These are phyloP conservation scores for Cheilosia vernalis DNA, from an alignment of 2,888 invertebrate genomes.

Conservation along the genomic window DNA sequence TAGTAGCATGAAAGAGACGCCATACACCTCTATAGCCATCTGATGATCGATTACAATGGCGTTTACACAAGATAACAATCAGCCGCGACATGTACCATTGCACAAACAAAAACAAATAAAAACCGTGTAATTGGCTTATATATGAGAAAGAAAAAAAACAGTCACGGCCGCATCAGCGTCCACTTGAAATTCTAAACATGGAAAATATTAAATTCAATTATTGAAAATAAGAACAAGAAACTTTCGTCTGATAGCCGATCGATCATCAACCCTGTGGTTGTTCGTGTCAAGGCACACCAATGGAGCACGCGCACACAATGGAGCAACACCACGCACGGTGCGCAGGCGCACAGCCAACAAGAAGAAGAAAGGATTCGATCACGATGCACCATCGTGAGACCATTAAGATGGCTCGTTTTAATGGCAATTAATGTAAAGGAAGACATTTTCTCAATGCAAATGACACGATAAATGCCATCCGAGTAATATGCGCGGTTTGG, in stretches of 20 bases:
- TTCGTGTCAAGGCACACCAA: slow-evolving; percentile 69
- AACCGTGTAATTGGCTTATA: slow-evolving; percentile 37
- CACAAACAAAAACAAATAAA: slow-evolving; percentile 20
- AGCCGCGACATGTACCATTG: slow-evolving; percentile 52
- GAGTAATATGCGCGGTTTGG: neutral
- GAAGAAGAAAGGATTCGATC: slow-evolving; percentile 54
- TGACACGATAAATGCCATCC: slow-evolving; percentile 35
- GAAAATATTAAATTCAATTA: slow-evolving; percentile 69
- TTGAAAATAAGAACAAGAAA: slow-evolving; percentile 51
- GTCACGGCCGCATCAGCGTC: slow-evolving; percentile 12
- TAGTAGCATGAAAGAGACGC: neutral
- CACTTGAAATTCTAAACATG: slow-evolving; percentile 70
- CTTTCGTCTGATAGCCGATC: slow-evolving; percentile 52
- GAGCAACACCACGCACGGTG: slow-evolving; percentile 17
- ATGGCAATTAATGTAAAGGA: slow-evolving; percentile 66
- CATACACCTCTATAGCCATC: slow-evolving; percentile 1
- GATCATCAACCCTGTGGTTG: slow-evolving; percentile 69
- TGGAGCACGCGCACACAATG: slow-evolving; percentile 39
- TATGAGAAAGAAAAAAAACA: neutral
- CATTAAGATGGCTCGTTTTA: slow-evolving; percentile 60
- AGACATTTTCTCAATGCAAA: slow-evolving; percentile 59
- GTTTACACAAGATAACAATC: slow-evolving; percentile 63
- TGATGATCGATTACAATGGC: slow-evolving; percentile 67
- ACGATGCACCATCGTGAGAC: slow-evolving; percentile 66
- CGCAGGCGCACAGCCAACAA: slow-evolving; percentile 1